These are phyloP conservation scores for Epinephelus cyanopodus DNA, from an alignment of 2,113 vertebrate genomes.

Conservation along the genomic window DNA sequence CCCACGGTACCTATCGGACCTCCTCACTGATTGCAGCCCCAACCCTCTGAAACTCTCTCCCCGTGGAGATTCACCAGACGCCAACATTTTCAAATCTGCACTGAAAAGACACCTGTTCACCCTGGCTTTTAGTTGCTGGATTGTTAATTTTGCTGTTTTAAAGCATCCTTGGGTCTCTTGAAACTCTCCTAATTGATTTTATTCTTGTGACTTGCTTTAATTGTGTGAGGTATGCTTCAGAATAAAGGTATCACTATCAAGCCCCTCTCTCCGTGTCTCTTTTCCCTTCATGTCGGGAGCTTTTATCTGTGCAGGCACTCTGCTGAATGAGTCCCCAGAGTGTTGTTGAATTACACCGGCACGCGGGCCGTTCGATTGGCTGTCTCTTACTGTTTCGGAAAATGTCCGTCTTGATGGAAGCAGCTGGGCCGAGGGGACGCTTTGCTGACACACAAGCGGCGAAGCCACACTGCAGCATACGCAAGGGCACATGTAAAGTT, in stretches of 20 bases:
- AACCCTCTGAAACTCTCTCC: too few species aligned
- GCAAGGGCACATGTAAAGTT: neutral
- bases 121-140: too few species aligned
- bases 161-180: too few species aligned
- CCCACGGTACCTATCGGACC: too few species aligned
- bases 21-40: too few species aligned
- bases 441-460: constrained; percentile 8
- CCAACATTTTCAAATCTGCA: too few species aligned
- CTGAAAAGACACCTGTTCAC: too few species aligned
- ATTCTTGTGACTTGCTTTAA: too few species aligned
- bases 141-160: too few species aligned
- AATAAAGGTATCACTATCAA: constrained; percentile 8
- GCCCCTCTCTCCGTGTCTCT: neutral
- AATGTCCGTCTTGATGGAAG: constrained; percentile 56
- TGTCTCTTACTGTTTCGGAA: constrained; percentile 54
- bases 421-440: neutral
- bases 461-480: neutral
- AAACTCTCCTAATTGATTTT: too few species aligned
- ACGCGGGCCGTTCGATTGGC: constrained; percentile 49
- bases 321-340: constrained; percentile 64
- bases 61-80: too few species aligned
- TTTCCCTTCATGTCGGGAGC: constrained; percentile 4
- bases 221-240: constrained; percentile 1
- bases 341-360: constrained; percentile 52
- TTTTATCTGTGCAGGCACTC: constrained; percentile 41